Base-by-base conservation (phyloP, 2,888 invertebrate genomes). In the Hemistola chrysoprasaria region DNA sequence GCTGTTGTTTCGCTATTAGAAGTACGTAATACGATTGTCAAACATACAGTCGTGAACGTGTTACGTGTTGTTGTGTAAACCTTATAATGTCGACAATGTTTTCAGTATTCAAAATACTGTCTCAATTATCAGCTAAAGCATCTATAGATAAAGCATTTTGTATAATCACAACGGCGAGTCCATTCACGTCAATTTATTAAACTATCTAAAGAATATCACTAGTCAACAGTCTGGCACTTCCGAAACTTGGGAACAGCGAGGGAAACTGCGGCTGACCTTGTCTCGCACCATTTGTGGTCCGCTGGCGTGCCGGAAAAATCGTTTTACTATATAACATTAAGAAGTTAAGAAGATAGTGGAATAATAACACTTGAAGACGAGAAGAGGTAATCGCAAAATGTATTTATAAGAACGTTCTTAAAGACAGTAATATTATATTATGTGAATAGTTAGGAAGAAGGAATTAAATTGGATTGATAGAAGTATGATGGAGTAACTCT, bases 241-340 rank as follows among this genome's bases (percentile, higher is more conserved):
- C 87, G 87, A 87, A 87, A 78, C 85, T 78, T 74, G 75, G 85
- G 79, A 86, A 88, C 85, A 80, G 76, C 84, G 85, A 83, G 71
- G 76, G 72, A 75, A 78, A 83, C 86, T 81, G 80, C 87, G 86
- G 86, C 86, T 76, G 72, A 71, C 86, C 86, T 76, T 65, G 61
- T 77, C 83, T 83, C 72, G 71, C 78, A 73, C 82, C 76, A 70
- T 63, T 69, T 67, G 55, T 75, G 73, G 72, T 77, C 76, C 68
- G 41, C 65, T 56, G 68, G 72, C 62, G 37, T 58, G 66, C 65
- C 75, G 71, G 73, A 67, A 70, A 71, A 78, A 79, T 79, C 65
- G 72, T 82, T 77, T 77, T 74, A 78, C 75, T 47, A 43, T 31
- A 31, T 41, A 30, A 25, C 2, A 11, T 21, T 6, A 1, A 25